Conservation (phyloP, 1,140 invertebrate species). For the Mya arenaria region DNA sequence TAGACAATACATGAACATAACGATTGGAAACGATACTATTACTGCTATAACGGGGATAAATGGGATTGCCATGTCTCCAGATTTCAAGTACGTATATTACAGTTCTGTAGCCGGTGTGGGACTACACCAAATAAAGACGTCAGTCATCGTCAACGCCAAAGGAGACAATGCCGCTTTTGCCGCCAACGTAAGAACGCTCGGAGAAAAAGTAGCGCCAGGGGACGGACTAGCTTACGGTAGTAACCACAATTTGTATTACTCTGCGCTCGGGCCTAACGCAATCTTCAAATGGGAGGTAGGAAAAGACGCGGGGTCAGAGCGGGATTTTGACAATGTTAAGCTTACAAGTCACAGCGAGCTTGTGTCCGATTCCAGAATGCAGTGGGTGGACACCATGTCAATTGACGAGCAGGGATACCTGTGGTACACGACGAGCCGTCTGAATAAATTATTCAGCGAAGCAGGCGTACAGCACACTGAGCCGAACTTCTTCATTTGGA, state of each 20-base stretch:
- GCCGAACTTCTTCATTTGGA: conserved; percentile 48
- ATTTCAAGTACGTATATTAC: conserved; percentile 62
- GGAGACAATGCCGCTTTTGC: conserved; percentile 35
- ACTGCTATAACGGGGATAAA: conserved; percentile 29
- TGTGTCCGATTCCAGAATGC: conserved; percentile 17
- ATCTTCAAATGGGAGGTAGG: conserved; percentile 36
- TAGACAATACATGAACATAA: conserved; percentile 38
- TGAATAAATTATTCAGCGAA: conserved; percentile 45
- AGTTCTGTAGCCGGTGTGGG: conserved; percentile 42
- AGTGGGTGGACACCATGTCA: conserved; percentile 50
- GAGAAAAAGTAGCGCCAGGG: conserved; percentile 48
- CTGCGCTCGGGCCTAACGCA: conserved; percentile 18
- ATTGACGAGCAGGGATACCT: conserved; percentile 47
- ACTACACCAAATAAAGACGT: conserved; percentile 59
- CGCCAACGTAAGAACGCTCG: conserved; percentile 37
- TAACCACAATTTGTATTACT: conserved; percentile 44
- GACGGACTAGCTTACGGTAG: conserved; percentile 50
- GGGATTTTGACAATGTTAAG: conserved; percentile 1
- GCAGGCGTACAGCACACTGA: conserved; percentile 22
- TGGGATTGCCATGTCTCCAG: conserved; percentile 61
- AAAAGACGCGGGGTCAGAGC: neutral
- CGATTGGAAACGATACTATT: conserved; percentile 24
- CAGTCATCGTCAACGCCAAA: conserved; percentile 39
- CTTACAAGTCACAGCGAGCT: conserved; percentile 3
- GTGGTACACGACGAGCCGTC: conserved; percentile 51